These are phyloP conservation scores for Melangyna quadrimaculata DNA, from an alignment of 2,888 invertebrate species.

Conservation along the genomic window DNA sequence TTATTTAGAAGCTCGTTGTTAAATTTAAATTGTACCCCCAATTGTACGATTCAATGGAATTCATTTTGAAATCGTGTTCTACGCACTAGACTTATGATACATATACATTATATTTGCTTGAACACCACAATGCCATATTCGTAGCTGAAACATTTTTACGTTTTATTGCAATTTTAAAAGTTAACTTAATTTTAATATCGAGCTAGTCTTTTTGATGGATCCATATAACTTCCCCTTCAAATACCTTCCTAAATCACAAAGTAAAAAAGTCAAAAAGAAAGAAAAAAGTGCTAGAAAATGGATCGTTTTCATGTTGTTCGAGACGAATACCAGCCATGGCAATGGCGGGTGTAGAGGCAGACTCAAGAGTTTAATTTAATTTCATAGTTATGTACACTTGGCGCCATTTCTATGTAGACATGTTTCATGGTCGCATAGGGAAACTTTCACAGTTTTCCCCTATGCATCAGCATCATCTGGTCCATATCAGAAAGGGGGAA, in stretches of 20 bases:
- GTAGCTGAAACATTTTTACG: too few species aligned
- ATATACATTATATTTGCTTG: too few species aligned
- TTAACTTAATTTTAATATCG: too few species aligned
- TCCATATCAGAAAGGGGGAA: background rate
- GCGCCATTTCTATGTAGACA: slow-evolving; percentile 53
- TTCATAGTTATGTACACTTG: slow-evolving; percentile 41
- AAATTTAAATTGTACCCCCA: too few species aligned
- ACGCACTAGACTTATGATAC: too few species aligned
- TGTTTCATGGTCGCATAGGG: slow-evolving; percentile 47
- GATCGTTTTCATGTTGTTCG: slow-evolving; percentile 29
- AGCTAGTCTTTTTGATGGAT: background rate
- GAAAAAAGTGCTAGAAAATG: slow-evolving; percentile 12
- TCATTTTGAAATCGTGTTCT: too few species aligned
- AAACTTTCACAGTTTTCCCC: background rate
- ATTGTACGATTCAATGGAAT: too few species aligned
- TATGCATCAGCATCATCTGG: slow-evolving; percentile 30
- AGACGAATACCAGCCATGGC: too few species aligned
- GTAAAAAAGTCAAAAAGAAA: background rate
- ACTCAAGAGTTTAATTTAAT: slow-evolving; percentile 54
- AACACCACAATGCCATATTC: too few species aligned
- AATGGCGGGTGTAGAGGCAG: too few species aligned
- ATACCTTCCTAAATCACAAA: background rate
- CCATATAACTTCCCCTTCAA: background rate
- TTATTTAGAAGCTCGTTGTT: too few species aligned
- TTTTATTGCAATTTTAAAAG: too few species aligned